A percentile compares a stretch with the other conserved stretches of the same genome.
phyloP scores from a whole-genome alignment of 2,797 vertebrate species.

The Apogon hyalosoma region DNA sequence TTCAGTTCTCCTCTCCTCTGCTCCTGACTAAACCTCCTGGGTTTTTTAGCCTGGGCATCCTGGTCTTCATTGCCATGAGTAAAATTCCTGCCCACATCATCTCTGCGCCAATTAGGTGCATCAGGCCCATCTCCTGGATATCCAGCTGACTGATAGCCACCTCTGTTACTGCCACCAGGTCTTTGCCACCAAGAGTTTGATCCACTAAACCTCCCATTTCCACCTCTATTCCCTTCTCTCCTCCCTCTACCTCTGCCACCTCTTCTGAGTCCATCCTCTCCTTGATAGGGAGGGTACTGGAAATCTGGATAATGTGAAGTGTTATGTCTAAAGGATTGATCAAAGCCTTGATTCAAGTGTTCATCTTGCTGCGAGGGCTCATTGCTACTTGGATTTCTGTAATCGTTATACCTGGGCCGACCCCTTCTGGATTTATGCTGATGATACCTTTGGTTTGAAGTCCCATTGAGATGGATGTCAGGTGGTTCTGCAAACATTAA shows the following conservation, averaged over 20 bases:
- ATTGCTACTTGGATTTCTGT: constrained; percentile 76
- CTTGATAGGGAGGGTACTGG: constrained; percentile 40
- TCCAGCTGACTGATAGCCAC: constrained; percentile 21
- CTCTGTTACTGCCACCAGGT: constrained; percentile 72
- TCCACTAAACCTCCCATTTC: constrained; percentile 49
- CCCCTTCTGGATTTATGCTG: constrained; percentile 81
- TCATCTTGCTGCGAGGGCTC: constrained; percentile 77
- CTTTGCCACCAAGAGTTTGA: constrained; percentile 84
- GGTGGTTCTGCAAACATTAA: constrained; percentile 69
- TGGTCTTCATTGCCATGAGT: constrained; percentile 77
- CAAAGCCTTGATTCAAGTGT: constrained; percentile 64
- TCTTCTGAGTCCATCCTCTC: constrained; percentile 55
- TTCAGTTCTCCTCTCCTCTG: constrained; percentile 81
- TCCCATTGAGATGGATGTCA: constrained; percentile 83
- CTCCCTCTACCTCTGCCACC: constrained; percentile 72
- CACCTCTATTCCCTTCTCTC: constrained; percentile 60
- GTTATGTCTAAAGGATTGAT: constrained; percentile 75
- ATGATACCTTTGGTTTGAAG: constrained; percentile 78
- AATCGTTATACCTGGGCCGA: constrained; percentile 82
- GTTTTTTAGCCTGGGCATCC: constrained; percentile 86
- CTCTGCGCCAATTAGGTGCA: constrained; percentile 77
- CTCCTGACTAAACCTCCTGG: constrained; percentile 79
- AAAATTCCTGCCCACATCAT: constrained; percentile 69
- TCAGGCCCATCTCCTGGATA: constrained; percentile 60
- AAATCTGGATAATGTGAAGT: constrained; percentile 68